Base-by-base conservation (phyloP, 1,140 invertebrate species). In the Lordiphosa stackelbergi region DNA sequence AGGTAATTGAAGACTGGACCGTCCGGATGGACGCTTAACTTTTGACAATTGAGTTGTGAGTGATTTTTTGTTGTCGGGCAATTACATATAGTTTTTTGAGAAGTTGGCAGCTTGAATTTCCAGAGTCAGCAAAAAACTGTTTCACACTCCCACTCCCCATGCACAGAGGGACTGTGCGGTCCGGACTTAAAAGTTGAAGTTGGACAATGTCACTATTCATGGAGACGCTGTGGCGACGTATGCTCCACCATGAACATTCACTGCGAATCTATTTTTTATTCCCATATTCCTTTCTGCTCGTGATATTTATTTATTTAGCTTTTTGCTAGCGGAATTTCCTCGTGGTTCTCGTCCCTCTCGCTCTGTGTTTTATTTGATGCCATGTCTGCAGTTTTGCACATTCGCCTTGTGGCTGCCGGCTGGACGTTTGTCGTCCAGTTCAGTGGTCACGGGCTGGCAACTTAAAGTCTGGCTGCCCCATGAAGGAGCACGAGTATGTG, bases 251-350 rank as follows among this genome's bases (percentile, higher is more conserved):
- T 12, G 4, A 16, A 22, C 13, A 66, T 66, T 66, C 64, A 66
- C 55, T 47, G 49, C 55, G 69, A 75, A 74, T 75, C 72, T 74
- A 74, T 74, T 75, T 74, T 75, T 74, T 75, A 70, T 74, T 68
- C 41, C 24, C 41, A 13, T 24, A 42, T 34, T 51, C 40, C 13
- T 43, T 13, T 31, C 35, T 48, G 65, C 65, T 71, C 34, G 62
- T 69, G 53, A 68, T 83, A 83, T 81, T 81, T 81, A 81, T 81
- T 81, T 81, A 81, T 81, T 83, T 81, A 81, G 75, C 68, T 62
- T 69, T 66, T 65, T 71, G 60, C 56, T 31, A 54, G 56, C 49
- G 45, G 73, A 64, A 68, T 64, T 71, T 74, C 7, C 34, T 37
- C 38, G 54, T 19, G 19, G 12, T 9, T 2, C 24, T n/a, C 24